Evolutionary conservation across 2,888 invertebrate genomes (phyloP), one percentile per base, ranked within the genome.

Genomic region (Pristionchus mayeri): DNA sequence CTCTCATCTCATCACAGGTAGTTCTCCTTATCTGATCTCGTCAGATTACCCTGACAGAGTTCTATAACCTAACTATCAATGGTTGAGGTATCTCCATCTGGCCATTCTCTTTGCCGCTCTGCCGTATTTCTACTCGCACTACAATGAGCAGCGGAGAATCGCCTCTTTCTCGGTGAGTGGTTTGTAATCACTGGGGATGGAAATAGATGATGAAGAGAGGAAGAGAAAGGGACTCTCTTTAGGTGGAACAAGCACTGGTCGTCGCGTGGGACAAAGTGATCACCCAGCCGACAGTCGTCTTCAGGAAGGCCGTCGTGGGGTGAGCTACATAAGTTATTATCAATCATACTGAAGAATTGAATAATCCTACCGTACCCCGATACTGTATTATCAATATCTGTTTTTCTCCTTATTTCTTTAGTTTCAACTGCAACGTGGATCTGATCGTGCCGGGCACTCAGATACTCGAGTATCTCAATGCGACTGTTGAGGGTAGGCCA

Each of bases 401-500:
- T 44, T 63, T 21, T 82, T 30, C 2, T 27, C n/a, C 11, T 11
- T 54, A 18, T 40, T 7, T 24, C 18, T 75, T 85, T 86, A 85
- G 93, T 89, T 87, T 93, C 93, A 94, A 94, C 88, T 93, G 93
- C 84, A 93, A 93, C 88, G 92, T 94, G 18, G 94, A 94, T 88
- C 90, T 94, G 50, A 93, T 94, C 85, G 93, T 94, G 0, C 90
- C 92, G n/a, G 94, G 93, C 16, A 91, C 93, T 3, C 91, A 89
- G 3, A 87, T 94, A 4, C 88, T 94, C 48, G 90, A 92, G 50
- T 87, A 92, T 18, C 87, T 94, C 34, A 91, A 92, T 81, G 86
- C 93, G 9, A 88, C 90, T 13, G 90, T 91, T 1, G 86, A 89
- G 3, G 88, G 88, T 82, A 13, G 1, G 21, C 27, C 7, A 13